Percentiles rank a stretch among this genome's conserved stretches.
These are phyloP conservation scores for Steatornis caripensis DNA, from an alignment of 2,113 vertebrate genomes.

Conservation along the genomic window DNA sequence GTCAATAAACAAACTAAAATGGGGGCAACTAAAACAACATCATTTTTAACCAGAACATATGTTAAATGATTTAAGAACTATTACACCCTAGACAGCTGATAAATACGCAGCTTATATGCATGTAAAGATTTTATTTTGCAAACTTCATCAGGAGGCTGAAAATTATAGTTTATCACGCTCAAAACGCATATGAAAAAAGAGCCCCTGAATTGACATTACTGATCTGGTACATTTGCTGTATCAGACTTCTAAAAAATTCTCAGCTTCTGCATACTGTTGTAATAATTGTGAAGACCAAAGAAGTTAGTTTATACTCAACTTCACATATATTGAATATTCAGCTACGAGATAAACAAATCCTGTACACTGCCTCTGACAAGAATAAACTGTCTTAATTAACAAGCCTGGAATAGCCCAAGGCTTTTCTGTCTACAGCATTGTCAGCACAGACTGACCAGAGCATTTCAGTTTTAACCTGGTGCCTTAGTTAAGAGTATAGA, in stretches of 20 bases:
- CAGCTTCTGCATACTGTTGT: background rate
- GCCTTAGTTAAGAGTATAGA: conserved; percentile 14
- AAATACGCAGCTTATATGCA: background rate
- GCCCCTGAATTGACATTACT: background rate
- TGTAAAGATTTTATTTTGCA: background rate
- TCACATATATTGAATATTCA: background rate
- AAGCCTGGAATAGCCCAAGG: background rate
- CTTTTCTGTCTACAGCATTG: background rate
- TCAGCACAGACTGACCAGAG: background rate
- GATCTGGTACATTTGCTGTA: background rate
- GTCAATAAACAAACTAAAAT: conserved; percentile 48
- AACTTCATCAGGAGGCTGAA: background rate
- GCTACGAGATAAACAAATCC: background rate
- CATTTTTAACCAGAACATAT: background rate
- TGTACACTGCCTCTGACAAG: background rate
- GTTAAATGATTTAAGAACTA: background rate
- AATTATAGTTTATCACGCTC: background rate
- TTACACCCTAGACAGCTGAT: background rate
- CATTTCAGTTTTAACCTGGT: conserved; percentile 24
- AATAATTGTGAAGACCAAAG: background rate
- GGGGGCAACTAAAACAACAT: background rate
- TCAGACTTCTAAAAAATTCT: background rate
- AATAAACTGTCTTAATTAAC: background rate
- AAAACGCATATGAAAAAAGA: background rate
- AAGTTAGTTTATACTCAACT: background rate